Evolutionary conservation across 2,797 vertebrate genomes (phyloP), one percentile per base, ranked within the genome.

Genomic region (Oryzias dopingdopingensis): DNA sequence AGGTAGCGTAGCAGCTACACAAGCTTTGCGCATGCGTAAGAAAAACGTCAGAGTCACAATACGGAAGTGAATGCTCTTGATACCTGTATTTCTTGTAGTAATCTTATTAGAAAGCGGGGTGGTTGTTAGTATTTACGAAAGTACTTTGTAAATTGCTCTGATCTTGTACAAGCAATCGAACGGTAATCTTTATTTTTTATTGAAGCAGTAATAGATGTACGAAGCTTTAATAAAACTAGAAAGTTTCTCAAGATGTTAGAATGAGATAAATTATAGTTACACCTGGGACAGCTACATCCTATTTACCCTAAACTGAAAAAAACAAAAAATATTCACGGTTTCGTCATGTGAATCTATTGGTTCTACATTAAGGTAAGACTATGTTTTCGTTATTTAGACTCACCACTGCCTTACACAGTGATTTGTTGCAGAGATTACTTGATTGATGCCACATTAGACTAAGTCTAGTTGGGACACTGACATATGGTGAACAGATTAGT

Each of bases 21-120:
- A 12, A 13, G 10, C 10, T 37, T 37, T 37, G 6, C 10, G 23
- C 7, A 40, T 5, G 71, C 77, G 67, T 67, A 56, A 42, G 49
- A 55, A 44, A 64, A 16, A 79, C 74, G 72, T 76, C 53, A 62
- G 20, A 56, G 59, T 63, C 70, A 89, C 59, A 86, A 91, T 81
- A 83, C 76, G 91, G 91, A 92, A 92, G 87, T 88, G 43, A 46
- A 48, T 60, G 42, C 49, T 42, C 44, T 63, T 52, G 40, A 32
- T 53, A 24, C 41, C 72, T 74, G 74, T 44, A 72, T 75, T 80
- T 76, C 70, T 83, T 64, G 43, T 65, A 47, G 54, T 88, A 90
- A 90, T 84, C 86, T 85, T 59, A 73, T 90, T 87, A 87, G 55
- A 71, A 58, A 72, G 57, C 51, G 5, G 51, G 41, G 44, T 65